Base-by-base conservation (phyloP, 1,140 invertebrate species). In the Drosophila repleta region DNA sequence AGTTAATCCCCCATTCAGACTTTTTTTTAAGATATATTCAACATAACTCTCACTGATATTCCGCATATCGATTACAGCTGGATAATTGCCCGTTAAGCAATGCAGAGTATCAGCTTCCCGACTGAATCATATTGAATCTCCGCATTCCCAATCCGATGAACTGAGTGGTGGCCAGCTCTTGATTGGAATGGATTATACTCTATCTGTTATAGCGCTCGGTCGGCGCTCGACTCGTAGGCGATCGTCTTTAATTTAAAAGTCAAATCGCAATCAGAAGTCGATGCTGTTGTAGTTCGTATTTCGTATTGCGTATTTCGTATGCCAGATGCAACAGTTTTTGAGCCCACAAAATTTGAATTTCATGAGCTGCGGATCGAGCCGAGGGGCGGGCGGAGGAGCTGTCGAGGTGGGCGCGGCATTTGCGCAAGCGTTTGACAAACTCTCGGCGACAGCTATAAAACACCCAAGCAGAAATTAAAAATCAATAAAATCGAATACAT, bases 391-490 rank as follows among this genome's bases (percentile, higher is more conserved):
- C 17, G 46, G 20, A 3, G 41, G 26, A 4, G 10, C 11, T 0
- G 29, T 32, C 1, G 49, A 18, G 17, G 63, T 37, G 51, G 57
- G 61, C 35, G 43, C 39, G 72, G 37, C 45, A 49, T 57, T 65
- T 80, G 67, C 46, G 62, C 70, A 79, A 75, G 57, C 62, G 63
- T 65, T 35, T 70, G 70, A 67, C 60, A 77, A 68, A 77, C 75
- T 70, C 52, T 29, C 39, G 39, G 67, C 80, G 48, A 79, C 76
- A 62, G 65, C 32, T 61, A 79, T 79, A 79, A 85, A 85, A 80
- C 81, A 85, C 68, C 55, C 69, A 65, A 35, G 55, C 76, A 21
- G 57, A 83, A 89, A 87, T 88, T 87, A 87, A 88, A 87, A 87
- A 87, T 87, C 83, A 76, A 87, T 87, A 88, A 87, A 87, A 63